phyloP scores from a whole-genome alignment of 2,797 vertebrate genomes.

The Coracias cyanogaster region DNA sequence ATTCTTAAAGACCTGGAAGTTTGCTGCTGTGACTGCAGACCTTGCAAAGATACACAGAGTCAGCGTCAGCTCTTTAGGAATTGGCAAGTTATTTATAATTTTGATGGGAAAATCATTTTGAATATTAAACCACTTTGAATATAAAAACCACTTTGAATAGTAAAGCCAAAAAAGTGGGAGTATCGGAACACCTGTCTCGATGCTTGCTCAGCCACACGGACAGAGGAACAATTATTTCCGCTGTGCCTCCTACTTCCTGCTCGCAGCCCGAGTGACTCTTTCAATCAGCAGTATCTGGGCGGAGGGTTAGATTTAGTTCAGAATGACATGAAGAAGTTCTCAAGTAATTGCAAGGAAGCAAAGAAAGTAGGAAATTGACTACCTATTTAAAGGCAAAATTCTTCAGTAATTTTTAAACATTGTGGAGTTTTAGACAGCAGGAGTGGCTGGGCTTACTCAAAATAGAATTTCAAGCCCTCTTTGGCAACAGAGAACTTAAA shows the following conservation, averaged over 20 bases:
- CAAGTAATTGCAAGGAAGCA: background rate
- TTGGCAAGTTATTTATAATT: background rate
- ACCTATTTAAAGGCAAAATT: background rate
- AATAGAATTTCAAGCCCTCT: background rate
- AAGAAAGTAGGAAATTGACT: background rate
- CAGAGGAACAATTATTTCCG: background rate
- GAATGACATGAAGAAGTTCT: background rate
- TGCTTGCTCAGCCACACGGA: background rate
- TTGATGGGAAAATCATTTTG: background rate
- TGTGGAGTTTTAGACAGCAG: background rate
- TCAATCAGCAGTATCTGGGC: background rate
- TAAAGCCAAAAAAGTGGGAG: background rate
- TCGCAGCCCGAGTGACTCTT: background rate
- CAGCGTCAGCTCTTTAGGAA: background rate
- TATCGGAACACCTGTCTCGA: fast-evolving
- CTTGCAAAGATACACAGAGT: background rate
- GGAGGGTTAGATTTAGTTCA: background rate
- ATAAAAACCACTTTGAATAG: background rate
- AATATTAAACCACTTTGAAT: background rate
- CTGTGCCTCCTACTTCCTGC: background rate
- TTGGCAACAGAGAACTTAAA: background rate
- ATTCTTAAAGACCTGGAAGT: background rate
- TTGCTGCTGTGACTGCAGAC: background rate
- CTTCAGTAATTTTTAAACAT: background rate
- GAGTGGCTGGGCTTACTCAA: background rate